These are phyloP conservation scores for Papilio demoleus DNA, from an alignment of 2,888 invertebrate genomes.

Conservation along the genomic window DNA sequence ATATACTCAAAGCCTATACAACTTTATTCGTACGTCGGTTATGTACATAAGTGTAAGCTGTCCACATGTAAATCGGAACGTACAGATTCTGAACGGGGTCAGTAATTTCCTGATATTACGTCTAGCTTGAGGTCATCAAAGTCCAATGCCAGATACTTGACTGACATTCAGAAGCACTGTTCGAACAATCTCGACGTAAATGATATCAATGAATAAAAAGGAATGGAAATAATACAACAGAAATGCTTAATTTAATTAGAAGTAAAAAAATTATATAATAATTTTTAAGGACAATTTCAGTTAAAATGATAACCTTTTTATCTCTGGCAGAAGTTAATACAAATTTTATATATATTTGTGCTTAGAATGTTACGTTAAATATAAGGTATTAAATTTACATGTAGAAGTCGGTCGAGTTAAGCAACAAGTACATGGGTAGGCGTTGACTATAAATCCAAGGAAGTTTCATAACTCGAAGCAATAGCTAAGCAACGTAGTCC, in stretches of 20 bases:
- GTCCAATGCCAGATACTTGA: background rate
- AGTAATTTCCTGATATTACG: slow-evolving; percentile 6
- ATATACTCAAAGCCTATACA: background rate
- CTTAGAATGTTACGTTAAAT: too few species aligned
- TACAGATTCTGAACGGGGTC: background rate
- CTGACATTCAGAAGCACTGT: background rate
- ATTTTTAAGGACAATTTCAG: too few species aligned
- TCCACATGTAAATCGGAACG: slow-evolving; percentile 2
- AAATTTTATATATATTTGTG: too few species aligned
- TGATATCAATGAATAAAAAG: too few species aligned
- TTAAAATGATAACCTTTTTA: too few species aligned
- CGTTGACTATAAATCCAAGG: slow-evolving; percentile 59
- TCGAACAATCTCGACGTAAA: too few species aligned
- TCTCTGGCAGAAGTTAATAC: too few species aligned
- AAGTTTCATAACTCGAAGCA: slow-evolving; percentile 61
- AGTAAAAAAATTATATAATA: too few species aligned
- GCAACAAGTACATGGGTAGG: slow-evolving; percentile 52
- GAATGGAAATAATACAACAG: too few species aligned
- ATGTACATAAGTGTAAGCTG: slow-evolving; percentile 9
- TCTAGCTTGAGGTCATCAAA: background rate
- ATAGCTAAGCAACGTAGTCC: slow-evolving; percentile 49
- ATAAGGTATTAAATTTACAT: too few species aligned
- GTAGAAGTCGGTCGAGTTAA: slow-evolving; percentile 51
- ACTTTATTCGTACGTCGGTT: background rate
- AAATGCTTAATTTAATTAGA: too few species aligned